Evolutionary conservation across 2,888 invertebrate species (phyloP).

Genomic region (Lasioglossum pauxillum): DNA sequence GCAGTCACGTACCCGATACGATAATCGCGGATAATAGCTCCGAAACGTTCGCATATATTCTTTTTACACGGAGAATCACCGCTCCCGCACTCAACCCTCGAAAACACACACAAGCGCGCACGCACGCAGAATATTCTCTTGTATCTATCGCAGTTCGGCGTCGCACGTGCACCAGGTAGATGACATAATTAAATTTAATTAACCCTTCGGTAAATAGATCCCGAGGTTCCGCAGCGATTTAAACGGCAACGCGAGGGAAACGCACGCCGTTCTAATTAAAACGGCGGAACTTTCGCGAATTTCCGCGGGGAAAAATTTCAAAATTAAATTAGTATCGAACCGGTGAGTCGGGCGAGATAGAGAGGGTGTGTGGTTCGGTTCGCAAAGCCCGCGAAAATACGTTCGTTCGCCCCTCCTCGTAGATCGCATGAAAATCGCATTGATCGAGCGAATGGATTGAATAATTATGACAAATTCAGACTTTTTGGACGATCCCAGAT

Average conservation of each 20-base stretch:
- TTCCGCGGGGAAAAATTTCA: constrained; percentile 33
- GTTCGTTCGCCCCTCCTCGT: neutral
- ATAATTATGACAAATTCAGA: too few relatives aligned
- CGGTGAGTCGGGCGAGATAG: neutral
- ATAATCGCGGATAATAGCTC: constrained; percentile 2
- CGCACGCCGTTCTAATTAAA: constrained; percentile 47
- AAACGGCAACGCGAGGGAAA: constrained; percentile 37
- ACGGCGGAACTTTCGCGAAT: constrained; percentile 41
- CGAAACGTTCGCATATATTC: neutral
- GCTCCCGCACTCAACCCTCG: neutral
- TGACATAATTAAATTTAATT: constrained; percentile 55
- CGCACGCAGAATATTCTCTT: neutral
- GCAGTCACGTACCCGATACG: neutral
- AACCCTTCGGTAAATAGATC: constrained; percentile 44
- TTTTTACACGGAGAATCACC: neutral
- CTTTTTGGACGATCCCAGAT: too few relatives aligned
- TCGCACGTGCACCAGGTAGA: neutral
- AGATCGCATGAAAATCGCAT: constrained; percentile 3
- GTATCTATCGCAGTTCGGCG: neutral
- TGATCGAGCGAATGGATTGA: constrained; percentile 5
- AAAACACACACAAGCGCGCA: neutral
- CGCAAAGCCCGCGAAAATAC: constrained; percentile 15
- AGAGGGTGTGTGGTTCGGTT: neutral
- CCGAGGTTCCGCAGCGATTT: constrained; percentile 34
- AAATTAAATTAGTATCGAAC: constrained; percentile 43